Evolutionary conservation across 2,113 vertebrate genomes (phyloP).

Genomic region (Calidris pugnax): DNA sequence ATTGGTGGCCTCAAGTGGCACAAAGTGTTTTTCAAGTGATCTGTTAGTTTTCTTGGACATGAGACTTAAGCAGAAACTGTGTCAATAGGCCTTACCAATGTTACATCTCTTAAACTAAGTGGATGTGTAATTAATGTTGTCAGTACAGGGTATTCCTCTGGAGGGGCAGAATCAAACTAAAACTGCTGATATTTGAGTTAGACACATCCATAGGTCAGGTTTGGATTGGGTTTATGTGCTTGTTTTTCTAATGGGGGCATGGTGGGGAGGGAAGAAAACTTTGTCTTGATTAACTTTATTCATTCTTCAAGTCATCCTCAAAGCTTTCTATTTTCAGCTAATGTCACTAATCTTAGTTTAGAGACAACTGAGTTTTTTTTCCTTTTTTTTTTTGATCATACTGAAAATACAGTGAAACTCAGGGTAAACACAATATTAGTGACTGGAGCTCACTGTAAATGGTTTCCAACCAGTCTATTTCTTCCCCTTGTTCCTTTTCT

Average conservation of each 20-base stretch:
- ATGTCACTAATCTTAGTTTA: not conserved
- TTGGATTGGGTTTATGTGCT: not conserved
- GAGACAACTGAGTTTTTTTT: not conserved
- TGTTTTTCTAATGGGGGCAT: not conserved
- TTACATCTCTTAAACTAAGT: not conserved
- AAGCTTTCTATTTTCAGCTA: not conserved
- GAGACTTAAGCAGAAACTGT: not conserved
- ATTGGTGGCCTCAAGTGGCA: not conserved
- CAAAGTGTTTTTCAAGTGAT: not conserved
- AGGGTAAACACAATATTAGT: not conserved
- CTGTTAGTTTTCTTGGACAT: not conserved
- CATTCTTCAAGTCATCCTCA: not conserved
- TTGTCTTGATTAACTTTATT: not conserved
- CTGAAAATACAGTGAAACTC: not conserved
- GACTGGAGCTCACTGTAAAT: not conserved
- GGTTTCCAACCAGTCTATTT: not conserved
- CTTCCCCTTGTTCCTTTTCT: not conserved
- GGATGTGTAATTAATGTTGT: not conserved
- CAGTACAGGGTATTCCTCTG: not conserved
- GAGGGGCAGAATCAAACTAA: not conserved
- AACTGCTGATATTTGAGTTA: not conserved
- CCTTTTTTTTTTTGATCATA: not conserved
- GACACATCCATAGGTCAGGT: accelerated
- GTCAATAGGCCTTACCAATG: not conserved
- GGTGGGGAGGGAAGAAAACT: not conserved